Evolutionary conservation across 2,797 vertebrate genomes (phyloP), one percentile per base, ranked within the genome.

Genomic region (Pantherophis vulpinus): DNA sequence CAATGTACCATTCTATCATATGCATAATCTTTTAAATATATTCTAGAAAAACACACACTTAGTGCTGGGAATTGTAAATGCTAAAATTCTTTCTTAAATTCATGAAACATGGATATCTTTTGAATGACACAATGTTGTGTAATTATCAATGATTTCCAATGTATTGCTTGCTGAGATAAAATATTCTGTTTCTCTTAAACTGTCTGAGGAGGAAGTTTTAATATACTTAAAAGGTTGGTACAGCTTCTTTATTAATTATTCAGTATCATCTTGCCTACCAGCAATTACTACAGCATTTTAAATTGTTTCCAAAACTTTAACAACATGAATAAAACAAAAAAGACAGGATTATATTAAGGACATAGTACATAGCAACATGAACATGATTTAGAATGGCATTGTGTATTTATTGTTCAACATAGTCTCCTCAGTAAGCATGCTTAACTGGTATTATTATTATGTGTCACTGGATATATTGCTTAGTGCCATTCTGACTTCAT

Each of bases 241-340:
- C 94, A 94, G 91, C 95, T 97, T 97, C 93, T 95, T 95, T 92
- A 91, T 95, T 95, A 96, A 97, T 97, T 97, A 96, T 95, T 95
- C 94, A 96, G 96, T 97, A 97, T 91, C 94, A 95, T 96, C 95
- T 93, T 97, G 97, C 96, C 97, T 97, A 91, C 96, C 97, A 98
- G 97, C 96, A 97, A 97, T 97, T 97, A 47, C 96, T 96, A 95
- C 92, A 98, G 95, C 94, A 97, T 97, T 97, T 96, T 97, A 96
- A 98, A 98, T 97, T 92, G 96, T 97, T 98, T 97, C 95, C 94
- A 97, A 97, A 98, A 95, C 91, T 95, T 94, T 95, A 97, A 95
- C 95, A 97, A 95, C 94, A 96, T 96, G 96, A 94, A 96, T 95
- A 97, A 97, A 97, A 97, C 95, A 97, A 93, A 97, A 92, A 42